A percentile compares a stretch with the other conserved stretches of the same genome.
Evolutionary conservation across 2,113 vertebrate genomes (phyloP).

Genomic region (Montifringilla adamsi): DNA sequence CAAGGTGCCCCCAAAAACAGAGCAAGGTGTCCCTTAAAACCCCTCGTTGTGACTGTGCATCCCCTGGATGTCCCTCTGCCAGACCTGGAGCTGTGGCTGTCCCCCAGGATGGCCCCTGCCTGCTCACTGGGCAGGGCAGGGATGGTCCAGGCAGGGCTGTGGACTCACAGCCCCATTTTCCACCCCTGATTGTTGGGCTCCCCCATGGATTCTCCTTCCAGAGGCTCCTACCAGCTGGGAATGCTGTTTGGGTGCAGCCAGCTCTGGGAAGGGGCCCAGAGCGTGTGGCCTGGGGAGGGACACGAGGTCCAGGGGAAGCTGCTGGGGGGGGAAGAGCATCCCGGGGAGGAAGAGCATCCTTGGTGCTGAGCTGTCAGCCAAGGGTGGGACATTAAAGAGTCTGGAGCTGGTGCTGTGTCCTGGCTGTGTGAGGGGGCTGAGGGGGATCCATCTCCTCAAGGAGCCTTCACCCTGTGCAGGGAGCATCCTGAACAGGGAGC

Average conservation of each 20-base stretch:
- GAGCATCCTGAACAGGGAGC: neutral
- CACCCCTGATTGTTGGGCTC: neutral
- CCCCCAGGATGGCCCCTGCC: neutral
- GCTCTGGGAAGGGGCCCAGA: neutral
- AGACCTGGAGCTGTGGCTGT: neutral
- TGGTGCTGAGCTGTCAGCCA: neutral
- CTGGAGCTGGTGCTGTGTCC: neutral
- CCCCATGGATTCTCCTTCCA: neutral
- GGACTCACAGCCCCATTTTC: fast-evolving
- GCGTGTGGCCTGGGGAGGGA: neutral
- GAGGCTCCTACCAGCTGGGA: neutral
- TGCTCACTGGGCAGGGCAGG: fast-evolving
- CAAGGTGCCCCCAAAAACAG: neutral
- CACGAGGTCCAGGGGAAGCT: neutral
- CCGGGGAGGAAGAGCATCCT: neutral
- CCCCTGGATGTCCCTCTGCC: neutral
- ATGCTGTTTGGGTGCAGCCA: neutral
- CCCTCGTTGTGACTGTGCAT: neutral
- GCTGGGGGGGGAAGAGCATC: neutral
- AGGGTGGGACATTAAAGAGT: slow-evolving; percentile 3
- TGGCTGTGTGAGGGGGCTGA: neutral
- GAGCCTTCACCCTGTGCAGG: fast-evolving
- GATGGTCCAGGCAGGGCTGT: neutral
- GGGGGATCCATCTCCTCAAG: fast-evolving
- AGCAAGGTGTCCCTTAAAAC: neutral